Evolutionary conservation across 2,113 vertebrate species (phyloP), one percentile per base, ranked within the genome.

Genomic region (Chaenocephalus aceratus): DNA sequence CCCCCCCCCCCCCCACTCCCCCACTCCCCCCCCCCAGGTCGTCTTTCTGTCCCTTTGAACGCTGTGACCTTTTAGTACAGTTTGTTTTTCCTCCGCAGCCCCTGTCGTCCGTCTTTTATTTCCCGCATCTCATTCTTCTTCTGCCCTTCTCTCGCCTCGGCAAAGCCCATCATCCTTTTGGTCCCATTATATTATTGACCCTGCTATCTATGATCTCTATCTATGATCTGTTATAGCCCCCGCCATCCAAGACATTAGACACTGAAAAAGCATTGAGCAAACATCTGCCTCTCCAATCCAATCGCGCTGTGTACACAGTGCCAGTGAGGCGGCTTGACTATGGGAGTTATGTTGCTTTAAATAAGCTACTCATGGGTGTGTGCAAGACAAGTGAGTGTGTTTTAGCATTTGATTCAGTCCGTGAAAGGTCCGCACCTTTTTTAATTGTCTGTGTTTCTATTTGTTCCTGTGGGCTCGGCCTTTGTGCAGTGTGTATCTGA

Each of bases 371-470:
- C 77, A 66, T 48, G 81, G 84, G 79, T 52, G 87, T 86, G 84
- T 61, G 63, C 51, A 61, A 62, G 49, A 72, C 71, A 23, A 77
- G 72, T 23, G 62, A 80, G 73, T 73, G 66, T 86, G 77, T 88
- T 86, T 73, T 66, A 68, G 52, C 56, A 12, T 81, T 75, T 81
- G 58, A 82, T 82, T 59, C 71, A 79, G 66, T 79, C 79, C 64
- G 8, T 64, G 78, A 87, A 81, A 87, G 3, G 49, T 81, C 79
- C 79, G 73, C 80, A 75, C 81, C 67, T 90, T 79, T 84, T 60
- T 59, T 57, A 46, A 73, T 79, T 62, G 49, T 64, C 14, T 44
- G 16, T 73, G 51, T 75, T 52, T 57, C 68, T 69, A 16, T 83
- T 73, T 72, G 63, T 89, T 45, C 45, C 75, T 4, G 14, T 79